These are phyloP conservation scores for Pterocles orientalis DNA, from an alignment of 2,113 vertebrate species.

Conservation along the genomic window DNA sequence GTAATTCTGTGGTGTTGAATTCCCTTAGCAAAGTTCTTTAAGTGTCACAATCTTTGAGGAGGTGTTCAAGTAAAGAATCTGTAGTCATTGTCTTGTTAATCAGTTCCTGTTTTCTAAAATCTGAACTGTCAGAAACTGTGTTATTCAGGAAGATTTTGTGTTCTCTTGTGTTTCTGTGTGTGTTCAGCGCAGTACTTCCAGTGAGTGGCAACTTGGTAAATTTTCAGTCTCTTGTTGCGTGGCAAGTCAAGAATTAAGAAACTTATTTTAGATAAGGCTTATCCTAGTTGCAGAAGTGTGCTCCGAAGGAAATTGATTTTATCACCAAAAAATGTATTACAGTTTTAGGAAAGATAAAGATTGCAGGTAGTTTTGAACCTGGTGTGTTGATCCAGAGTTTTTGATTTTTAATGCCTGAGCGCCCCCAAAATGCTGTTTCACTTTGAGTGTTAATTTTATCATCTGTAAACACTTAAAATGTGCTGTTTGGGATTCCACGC, in stretches of 20 bases:
- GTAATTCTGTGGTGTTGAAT: background rate
- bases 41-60: background rate
- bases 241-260: background rate
- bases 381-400: background rate
- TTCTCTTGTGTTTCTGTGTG: background rate
- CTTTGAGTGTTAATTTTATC: background rate
- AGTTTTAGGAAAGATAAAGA: background rate
- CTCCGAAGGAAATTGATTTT: background rate
- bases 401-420: background rate
- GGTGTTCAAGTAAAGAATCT: background rate
- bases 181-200: background rate
- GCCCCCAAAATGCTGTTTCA: background rate
- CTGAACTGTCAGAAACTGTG: background rate
- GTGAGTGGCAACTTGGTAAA: background rate
- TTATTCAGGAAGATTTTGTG: background rate
- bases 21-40: background rate
- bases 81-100: background rate
- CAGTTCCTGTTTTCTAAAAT: background rate
- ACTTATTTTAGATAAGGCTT: background rate
- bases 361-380: background rate
- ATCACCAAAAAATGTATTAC: background rate
- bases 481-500: background rate
- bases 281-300: background rate
- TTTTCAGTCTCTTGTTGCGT: background rate
- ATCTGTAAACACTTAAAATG: background rate